Evolutionary conservation across 2,113 vertebrate species (phyloP), one percentile per base, ranked within the genome.

Genomic region (Thymallus thymallus): DNA sequence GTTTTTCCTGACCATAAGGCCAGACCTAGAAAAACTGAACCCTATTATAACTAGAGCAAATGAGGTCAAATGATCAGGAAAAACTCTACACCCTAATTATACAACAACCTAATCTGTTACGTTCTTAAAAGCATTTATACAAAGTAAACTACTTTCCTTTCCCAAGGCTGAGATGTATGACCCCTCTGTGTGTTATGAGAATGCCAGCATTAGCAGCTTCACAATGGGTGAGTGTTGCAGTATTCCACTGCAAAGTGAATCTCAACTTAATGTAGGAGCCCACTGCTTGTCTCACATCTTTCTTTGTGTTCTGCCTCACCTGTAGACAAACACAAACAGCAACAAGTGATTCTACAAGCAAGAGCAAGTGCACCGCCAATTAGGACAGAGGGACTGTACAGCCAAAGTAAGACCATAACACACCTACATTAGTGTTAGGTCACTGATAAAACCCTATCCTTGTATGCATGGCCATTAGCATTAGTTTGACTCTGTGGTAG

Each of bases 271-370:
- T 20, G 6, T 35, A 10, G 61, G 63, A 30, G 7, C 26, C 24
- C 29, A 29, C 63, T 30, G 10, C 63, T 20, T 65, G 29, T 23
- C n/a, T 26, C 61, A 65, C 18, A 30, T 65, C 16, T 23, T 16
- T 41, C 35, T 22, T 10, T 60, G 56, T n/a, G 20, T 22, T 22
- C n/a, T 22, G 18, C n/a, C 56, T 22, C n/a, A 16, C n/a, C 83
- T 64, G 23, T 80, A 98, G 97, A 95, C 81, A 95, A 94, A 86
- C 79, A 92, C 14, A 89, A 91, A 5, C 96, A 96, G 79, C 93
- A 95, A 76, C 92, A 95, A 75, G 91, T 97, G 70, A 92, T 98
- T 82, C 92, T 93, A 56, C 91, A 95, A 84, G 94, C 95, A 4
- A 91, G 89, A 83, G 84, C 89, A 46, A 85, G 83, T 67, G 93